Evolutionary conservation across 1,140 invertebrate genomes (phyloP).

Genomic region (Achroia grisella): DNA sequence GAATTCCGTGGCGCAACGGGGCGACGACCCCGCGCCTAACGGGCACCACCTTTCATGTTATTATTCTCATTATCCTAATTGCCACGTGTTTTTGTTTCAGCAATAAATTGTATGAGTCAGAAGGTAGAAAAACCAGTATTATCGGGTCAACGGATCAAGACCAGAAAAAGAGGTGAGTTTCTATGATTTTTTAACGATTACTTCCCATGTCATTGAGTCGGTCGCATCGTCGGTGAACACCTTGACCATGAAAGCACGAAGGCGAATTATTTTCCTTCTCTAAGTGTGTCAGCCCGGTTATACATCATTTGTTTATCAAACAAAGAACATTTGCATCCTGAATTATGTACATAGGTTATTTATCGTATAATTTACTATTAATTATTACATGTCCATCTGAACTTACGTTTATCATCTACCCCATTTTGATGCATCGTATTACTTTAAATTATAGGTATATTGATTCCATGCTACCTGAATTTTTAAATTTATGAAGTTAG

Average conservation of each 20-base stretch:
- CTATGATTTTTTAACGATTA: constrained; percentile 7
- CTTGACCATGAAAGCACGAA: constrained; percentile 14
- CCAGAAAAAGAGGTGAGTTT: constrained; percentile 97
- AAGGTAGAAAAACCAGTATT: constrained; percentile 99
- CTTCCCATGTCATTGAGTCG: constrained; percentile 1
- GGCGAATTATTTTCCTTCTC: neutral
- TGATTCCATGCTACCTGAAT: too few species aligned
- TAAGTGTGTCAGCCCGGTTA: neutral
- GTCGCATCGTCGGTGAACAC: neutral
- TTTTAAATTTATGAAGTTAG: too few species aligned
- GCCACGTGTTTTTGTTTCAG: constrained; percentile 79
- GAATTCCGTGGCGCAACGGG: constrained; percentile 29
- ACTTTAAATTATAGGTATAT: too few species aligned
- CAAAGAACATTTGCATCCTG: too few species aligned
- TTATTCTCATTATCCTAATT: constrained; percentile 33
- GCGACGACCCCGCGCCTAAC: constrained; percentile 49
- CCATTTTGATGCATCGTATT: too few species aligned
- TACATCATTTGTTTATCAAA: too few species aligned
- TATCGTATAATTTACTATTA: too few species aligned
- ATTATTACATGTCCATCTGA: too few species aligned
- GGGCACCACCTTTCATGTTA: constrained; percentile 21
- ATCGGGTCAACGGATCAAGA: constrained; percentile 99
- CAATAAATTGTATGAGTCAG: constrained; percentile 99
- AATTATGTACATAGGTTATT: too few species aligned
- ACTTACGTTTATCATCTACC: too few species aligned